These are phyloP conservation scores for Crossaster papposus DNA, from an alignment of 53 echinoderm and acorn worm species.

Conservation along the genomic window DNA sequence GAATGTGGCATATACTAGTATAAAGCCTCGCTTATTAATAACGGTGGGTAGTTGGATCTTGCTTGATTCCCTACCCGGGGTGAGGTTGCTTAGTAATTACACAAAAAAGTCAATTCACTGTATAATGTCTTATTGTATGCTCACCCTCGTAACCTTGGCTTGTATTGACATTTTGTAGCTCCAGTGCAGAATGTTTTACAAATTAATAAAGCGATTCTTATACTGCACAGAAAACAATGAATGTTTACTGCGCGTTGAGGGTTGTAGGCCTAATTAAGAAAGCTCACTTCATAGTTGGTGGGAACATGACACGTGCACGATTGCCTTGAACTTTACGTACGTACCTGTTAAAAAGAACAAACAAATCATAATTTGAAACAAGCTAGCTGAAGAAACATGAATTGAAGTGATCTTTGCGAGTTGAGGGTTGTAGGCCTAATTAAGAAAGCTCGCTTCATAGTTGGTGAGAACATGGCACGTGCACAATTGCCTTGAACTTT, in stretches of 20 bases:
- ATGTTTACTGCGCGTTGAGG: neutral
- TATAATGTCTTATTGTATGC: neutral
- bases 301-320: slow-evolving; percentile 23
- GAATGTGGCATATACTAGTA: too few relatives aligned
- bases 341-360: neutral
- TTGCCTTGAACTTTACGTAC: neutral
- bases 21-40: too few relatives aligned
- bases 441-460: neutral
- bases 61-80: too few relatives aligned
- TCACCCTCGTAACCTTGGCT: neutral
- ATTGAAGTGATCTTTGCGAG: too few relatives aligned
- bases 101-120: neutral
- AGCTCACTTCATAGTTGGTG: neutral
- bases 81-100: too few relatives aligned
- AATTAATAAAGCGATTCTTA: neutral
- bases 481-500: neutral
- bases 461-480: slow-evolving; percentile 26
- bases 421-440: neutral
- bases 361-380: neutral
- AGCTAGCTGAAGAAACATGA: too few relatives aligned
- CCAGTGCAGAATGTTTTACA: neutral
- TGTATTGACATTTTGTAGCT: neutral
- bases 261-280: neutral
- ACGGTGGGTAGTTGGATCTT: too few relatives aligned
- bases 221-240: slow-evolving; percentile 10